Conservation (phyloP, 1,140 invertebrate species). For the Aplysia californica region DNA sequence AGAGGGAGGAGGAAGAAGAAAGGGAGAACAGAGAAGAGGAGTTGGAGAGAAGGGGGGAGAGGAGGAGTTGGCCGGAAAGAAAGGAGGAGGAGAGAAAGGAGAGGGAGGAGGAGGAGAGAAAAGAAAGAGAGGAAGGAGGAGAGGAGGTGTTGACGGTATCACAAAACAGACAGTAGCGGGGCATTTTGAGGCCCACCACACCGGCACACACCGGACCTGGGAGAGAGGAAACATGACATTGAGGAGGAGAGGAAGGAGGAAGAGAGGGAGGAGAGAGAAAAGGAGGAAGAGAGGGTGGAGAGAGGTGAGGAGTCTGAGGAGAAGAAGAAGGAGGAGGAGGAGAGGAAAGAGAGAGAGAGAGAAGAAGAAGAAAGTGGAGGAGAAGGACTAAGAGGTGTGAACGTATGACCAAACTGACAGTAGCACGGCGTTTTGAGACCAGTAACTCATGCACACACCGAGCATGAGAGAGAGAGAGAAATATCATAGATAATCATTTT, state of each 20-base stretch:
- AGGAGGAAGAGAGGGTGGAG: background rate
- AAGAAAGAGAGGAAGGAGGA: background rate
- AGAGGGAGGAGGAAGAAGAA: background rate
- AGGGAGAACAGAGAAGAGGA: background rate
- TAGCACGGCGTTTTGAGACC: too few species aligned
- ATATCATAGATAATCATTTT: too few species aligned
- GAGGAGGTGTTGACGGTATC: slow-evolving; percentile 23
- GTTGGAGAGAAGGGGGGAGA: background rate
- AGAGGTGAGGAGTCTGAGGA: background rate
- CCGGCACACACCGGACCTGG: slow-evolving; percentile 26
- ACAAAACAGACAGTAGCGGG: slow-evolving; percentile 19
- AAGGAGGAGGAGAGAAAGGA: background rate
- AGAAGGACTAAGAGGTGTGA: too few species aligned
- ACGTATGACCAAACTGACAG: too few species aligned
- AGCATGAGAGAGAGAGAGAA: too few species aligned
- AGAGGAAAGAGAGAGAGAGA: background rate
- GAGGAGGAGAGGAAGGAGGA: background rate
- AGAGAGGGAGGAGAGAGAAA: background rate
- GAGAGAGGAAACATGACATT: background rate
- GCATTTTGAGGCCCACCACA: background rate
- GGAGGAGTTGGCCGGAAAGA: too few species aligned
- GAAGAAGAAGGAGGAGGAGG: background rate
- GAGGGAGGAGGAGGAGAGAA: background rate
- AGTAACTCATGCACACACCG: too few species aligned
- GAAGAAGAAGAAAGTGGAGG: too few species aligned